Percentiles rank a stretch among this genome's conserved stretches.
phyloP scores from a whole-genome alignment of 2,113 vertebrate genomes.

The Tenebrosternarchus preto region DNA sequence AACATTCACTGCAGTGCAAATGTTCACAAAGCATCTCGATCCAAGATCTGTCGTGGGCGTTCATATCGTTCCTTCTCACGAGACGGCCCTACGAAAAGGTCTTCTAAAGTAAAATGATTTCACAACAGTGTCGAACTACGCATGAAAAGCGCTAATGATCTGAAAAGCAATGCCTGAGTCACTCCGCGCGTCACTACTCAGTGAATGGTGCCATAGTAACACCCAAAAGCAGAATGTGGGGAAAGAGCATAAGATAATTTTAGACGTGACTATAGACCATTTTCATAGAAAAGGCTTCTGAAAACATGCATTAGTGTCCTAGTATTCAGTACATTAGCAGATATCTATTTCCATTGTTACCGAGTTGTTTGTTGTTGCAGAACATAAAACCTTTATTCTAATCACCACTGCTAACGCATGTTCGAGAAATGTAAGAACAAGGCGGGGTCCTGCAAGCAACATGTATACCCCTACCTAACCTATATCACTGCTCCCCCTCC shows the following conservation, averaged over 20 bases:
- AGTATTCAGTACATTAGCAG: background rate
- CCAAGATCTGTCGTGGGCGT: background rate
- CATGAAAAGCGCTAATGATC: constrained; percentile 24
- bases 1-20: background rate
- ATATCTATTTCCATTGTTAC: background rate
- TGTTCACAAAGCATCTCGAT: background rate
- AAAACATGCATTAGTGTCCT: background rate
- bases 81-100: background rate
- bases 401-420: background rate
- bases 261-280: too few relatives aligned
- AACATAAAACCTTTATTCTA: background rate
- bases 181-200: constrained; percentile 20
- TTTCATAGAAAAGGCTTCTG: too few relatives aligned
- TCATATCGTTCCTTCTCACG: background rate
- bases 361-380: too few relatives aligned
- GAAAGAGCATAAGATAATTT: constrained; percentile 8
- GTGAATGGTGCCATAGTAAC: constrained; percentile 40
- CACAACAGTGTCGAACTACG: background rate
- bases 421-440: constrained; percentile 13
- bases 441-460: constrained; percentile 44
- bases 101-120: background rate
- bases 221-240: constrained; percentile 24
- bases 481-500: background rate
- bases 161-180: constrained; percentile 48
- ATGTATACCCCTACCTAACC: constrained; percentile 24